Base-by-base conservation (phyloP, 1,140 invertebrate genomes). In the Drosophila teissieri region DNA sequence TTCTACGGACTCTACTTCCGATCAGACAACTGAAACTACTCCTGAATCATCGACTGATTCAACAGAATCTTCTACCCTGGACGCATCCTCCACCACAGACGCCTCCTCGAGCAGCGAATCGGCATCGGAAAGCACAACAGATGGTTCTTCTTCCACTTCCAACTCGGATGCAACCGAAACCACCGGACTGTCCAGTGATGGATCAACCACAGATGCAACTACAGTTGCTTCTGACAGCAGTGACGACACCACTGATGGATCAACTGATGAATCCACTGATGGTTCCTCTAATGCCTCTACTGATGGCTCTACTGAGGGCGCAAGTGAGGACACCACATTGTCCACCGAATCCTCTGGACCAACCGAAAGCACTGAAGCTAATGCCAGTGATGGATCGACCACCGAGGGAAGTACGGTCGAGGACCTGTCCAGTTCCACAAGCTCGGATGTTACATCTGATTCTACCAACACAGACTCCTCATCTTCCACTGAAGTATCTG, bases 1-100 rank as follows among this genome's bases (percentile, higher is more conserved):
- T n/a, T 64, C 77, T 8, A 76, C 73, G 3, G 74, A 70, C 19
- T 79, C 73, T 39, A 62, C 75, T 11, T 77, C 78, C 0, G 73
- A 79, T 48, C 75, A 75, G 14, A 75, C 82, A 7, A 79, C 80
- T 5, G 73, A 78, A 40, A 69, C 52, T 17, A 72, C 72, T 1
- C 12, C 57, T 5, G 56, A 82, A n/a, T 15, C 37, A 7, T 68
- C 79, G n/a, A 73, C 65, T 27, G 73, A 80, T 19, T 48, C 73
- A 7, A 78, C 83, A 1, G 72, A 79, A 31, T 64, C 80, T 0
- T 60, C 80, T 3, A 70, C 69, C 8, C 37, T 40, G 46, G 56
- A 42, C 27, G 44, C 24, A 1, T 58, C 69, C 0, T 65, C 61
- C 10, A 56, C 62, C 6, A 67, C 44, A 4, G 77, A 37, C 3